Base-by-base conservation (phyloP, 2,113 vertebrate species). In the Actenoides hombroni region DNA sequence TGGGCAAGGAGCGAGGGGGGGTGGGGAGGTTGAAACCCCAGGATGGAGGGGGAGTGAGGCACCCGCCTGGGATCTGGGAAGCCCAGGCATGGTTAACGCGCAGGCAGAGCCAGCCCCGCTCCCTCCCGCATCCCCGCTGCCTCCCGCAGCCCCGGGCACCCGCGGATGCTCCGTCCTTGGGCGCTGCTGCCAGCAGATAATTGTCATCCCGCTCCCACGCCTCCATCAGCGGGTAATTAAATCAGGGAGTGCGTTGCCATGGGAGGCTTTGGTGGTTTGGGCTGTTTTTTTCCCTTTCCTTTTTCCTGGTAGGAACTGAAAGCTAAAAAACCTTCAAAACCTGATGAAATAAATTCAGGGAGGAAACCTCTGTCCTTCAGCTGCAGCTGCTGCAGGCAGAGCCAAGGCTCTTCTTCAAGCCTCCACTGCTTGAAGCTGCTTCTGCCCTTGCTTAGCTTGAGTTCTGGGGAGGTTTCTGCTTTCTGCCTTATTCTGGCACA, bases 211-310 rank as follows among this genome's bases (percentile, higher is more conserved):
- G 9, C 80, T 95, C 91, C 94, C 86, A 92, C 60, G 60, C 83
- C 91, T 70, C 76, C 49, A 80, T 92, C 88, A 75, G 83, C 3
- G 3, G 46, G 86, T 80, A 94, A 95, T 94, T 94, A 94, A 96
- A 95, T 90, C 91, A 74, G 28, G 77, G 92, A 94, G 48, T 11
- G 4, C 74, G 92, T 97, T 95, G 86, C 96, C 44, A 91, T 95
- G 95, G 95, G 88, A 25, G 49, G 24, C 25, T 51, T 51, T 14
- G 49, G 24, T 51, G 23, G 23, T 51, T 51, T 51, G 49, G 23
- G 23, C 13, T 12, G 49, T 92, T 76, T 54, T 76, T 19, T 15
- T 53, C 23, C 24, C 26, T 51, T 51, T 51, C 12, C 49, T 25
- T 31, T 42, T 16, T 20, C 5, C 56, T 67, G 37, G 13, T 76